phyloP scores from a whole-genome alignment of 2,888 invertebrate genomes.

The Ornithoptera alexandrae region DNA sequence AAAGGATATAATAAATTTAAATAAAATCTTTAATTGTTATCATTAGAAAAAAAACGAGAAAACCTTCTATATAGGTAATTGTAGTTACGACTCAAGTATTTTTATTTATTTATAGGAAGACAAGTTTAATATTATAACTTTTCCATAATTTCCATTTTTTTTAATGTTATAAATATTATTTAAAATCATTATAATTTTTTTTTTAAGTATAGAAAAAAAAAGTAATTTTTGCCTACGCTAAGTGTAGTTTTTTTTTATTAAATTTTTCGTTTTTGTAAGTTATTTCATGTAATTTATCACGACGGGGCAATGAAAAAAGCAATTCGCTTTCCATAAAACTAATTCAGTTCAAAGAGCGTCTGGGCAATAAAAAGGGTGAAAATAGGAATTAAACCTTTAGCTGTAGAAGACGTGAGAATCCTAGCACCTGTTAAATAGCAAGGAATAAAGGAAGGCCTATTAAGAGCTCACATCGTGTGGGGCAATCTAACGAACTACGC shows the following conservation, averaged over 20 bases:
- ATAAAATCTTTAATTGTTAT: not conserved
- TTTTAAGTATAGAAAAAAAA: not conserved
- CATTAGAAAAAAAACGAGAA: not conserved
- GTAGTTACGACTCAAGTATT: too few relatives aligned
- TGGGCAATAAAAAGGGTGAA: slow-evolving; percentile 78
- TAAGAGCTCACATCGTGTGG: slow-evolving; percentile 66
- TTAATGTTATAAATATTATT: too few relatives aligned
- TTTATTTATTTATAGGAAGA: too few relatives aligned
- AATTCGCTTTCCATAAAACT: slow-evolving; percentile 78
- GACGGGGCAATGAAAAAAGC: slow-evolving; percentile 79
- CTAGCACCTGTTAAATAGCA: slow-evolving; percentile 68
- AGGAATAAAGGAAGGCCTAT: slow-evolving; percentile 69
- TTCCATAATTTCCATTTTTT: too few relatives aligned
- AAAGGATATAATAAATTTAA: not conserved
- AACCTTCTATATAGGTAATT: not conserved
- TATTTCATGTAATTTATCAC: slow-evolving; percentile 76
- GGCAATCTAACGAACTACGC: slow-evolving; percentile 61
- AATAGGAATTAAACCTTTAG: slow-evolving; percentile 75
- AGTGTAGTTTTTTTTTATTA: not conserved
- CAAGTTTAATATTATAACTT: too few relatives aligned
- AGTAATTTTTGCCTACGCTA: not conserved
- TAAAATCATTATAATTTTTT: too few relatives aligned
- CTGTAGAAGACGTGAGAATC: slow-evolving; percentile 68
- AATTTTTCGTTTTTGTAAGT: slow-evolving; percentile 41
- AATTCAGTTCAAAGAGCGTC: slow-evolving; percentile 80